Evolutionary conservation across 2,113 vertebrate genomes (phyloP).

Genomic region (Isichthys henryi): DNA sequence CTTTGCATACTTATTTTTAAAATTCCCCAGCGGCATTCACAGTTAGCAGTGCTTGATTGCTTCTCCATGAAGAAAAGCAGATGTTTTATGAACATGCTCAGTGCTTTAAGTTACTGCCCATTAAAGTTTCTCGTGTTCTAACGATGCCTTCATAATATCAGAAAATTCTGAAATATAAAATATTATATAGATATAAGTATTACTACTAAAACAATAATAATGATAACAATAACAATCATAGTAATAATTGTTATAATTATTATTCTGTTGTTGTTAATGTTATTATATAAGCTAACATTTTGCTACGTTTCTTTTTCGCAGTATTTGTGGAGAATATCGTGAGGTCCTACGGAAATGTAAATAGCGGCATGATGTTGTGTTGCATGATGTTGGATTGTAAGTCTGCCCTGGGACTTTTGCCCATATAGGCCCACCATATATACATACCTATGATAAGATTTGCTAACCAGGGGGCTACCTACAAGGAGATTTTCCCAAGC

Average conservation of each 20-base stretch:
- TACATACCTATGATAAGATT: neutral
- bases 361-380: neutral
- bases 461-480: neutral
- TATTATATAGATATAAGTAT: neutral
- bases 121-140: neutral
- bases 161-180: neutral
- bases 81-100: constrained; percentile 11
- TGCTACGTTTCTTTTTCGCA: neutral
- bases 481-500: neutral
- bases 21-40: constrained; percentile 15
- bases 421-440: neutral
- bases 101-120: neutral
- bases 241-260: neutral
- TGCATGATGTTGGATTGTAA: neutral
- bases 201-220: neutral
- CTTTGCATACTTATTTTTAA: constrained; percentile 17
- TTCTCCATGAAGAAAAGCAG: constrained; percentile 23
- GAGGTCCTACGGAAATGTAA: neutral
- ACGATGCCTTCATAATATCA: neutral
- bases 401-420: neutral
- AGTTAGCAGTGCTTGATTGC: constrained; percentile 9
- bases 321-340: neutral
- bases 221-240: no score
- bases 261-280: neutral
- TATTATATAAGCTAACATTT: neutral